These are phyloP conservation scores for Mandrillus leucophaeus DNA, from an alignment of 2,113 vertebrate genomes.

Conservation along the genomic window DNA sequence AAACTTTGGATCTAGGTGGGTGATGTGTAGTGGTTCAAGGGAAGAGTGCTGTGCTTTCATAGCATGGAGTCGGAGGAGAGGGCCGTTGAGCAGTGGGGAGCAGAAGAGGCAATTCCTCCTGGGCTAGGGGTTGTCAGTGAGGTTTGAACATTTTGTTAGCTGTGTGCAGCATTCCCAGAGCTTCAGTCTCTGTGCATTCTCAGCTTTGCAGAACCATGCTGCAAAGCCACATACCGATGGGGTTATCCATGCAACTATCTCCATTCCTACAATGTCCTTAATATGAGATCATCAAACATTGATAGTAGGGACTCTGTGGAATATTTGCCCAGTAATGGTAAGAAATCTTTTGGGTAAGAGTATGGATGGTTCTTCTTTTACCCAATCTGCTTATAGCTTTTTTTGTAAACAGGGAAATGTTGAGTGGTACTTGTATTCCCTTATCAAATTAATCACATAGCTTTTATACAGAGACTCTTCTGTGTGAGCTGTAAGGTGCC, in stretches of 20 bases:
- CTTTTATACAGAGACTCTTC: background rate
- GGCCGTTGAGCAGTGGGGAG: background rate
- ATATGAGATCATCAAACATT: background rate
- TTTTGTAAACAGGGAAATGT: background rate
- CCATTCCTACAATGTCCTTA: background rate
- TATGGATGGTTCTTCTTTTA: background rate
- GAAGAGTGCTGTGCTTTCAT: background rate
- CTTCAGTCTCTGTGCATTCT: background rate
- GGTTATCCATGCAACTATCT: background rate
- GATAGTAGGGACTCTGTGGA: background rate
- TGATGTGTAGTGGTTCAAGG: background rate
- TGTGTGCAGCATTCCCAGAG: background rate
- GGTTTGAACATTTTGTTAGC: background rate
- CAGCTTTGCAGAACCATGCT: background rate
- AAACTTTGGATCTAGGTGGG: background rate
- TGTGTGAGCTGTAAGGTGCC: slow-evolving; percentile 42
- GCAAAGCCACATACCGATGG: background rate
- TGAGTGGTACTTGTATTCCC: slow-evolving; percentile 50
- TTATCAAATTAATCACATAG: slow-evolving; percentile 9
- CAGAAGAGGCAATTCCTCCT: background rate
- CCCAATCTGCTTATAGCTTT: background rate
- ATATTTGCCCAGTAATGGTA: background rate
- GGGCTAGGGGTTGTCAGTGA: background rate
- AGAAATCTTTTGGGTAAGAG: background rate
- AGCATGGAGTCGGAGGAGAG: background rate